Base-by-base conservation (phyloP, 2,888 invertebrate species). In the Stictocephala bisonia region DNA sequence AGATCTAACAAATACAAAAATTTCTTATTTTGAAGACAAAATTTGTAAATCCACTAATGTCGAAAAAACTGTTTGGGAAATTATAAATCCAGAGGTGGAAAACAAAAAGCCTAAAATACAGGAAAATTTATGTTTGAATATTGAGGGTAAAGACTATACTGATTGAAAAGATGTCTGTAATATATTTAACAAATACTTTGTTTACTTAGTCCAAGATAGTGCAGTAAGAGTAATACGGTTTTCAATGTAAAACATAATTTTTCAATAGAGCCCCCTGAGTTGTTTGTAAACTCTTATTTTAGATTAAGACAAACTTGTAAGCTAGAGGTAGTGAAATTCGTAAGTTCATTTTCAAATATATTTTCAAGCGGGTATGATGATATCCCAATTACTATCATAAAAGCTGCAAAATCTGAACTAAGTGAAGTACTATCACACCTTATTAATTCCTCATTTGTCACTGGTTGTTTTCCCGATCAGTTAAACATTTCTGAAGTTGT, bases 321-420 rank as follows among this genome's bases (percentile, higher is more conserved):
- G n/a, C n/a, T 26, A 4, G 9, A 26, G 7, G 53, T 53, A 6
- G 9, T 13, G 15, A 53, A 26, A 15, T 7, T 51, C 4, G 24
- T 51, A 51, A 51, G 51, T 51, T 51, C 51, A 51, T 51, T 51
- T 22, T 22, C 18, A 9, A 51, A 51, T 24, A 51, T 22, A 22
- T 51, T 22, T 51, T 53, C 53, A 26, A 53, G 53, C n/a, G 53
- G 24, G 53, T 53, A 26, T 53, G 24, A 53, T 26, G 53, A 53
- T 24, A 53, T 53, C 26, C 27, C 53, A 26, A 53, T 24, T 13
- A 53, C 24, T 3, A 26, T 24, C n/a, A n/a, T n/a, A n/a, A n/a
- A n/a, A n/a, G n/a, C n/a, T n/a, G n/a, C n/a, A n/a, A n/a, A n/a
- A n/a, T n/a, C n/a, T n/a, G n/a, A n/a, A n/a, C 27, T 48, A 48